Percentiles rank a stretch among this genome's conserved stretches.
Evolutionary conservation across 35 echinoderm and acorn worm species (phyloP).

Genomic region (Lytechinus variegatus): DNA sequence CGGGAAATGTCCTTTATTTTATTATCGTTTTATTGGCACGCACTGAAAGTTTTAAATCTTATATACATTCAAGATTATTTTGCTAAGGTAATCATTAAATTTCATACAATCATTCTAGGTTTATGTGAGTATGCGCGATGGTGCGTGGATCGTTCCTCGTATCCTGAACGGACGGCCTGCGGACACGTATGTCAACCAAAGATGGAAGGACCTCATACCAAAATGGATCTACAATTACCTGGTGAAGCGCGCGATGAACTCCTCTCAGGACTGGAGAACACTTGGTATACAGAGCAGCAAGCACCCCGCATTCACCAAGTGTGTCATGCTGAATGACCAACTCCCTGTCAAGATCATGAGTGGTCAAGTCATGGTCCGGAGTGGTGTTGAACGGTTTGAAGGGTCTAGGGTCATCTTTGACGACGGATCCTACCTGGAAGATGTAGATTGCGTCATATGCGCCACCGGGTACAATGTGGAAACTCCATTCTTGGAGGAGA

Average conservation of each 20-base stretch:
- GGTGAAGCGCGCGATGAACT: conserved; percentile 5
- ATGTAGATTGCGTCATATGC: conserved; percentile 68
- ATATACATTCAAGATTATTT: too few relatives aligned
- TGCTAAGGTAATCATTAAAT: background rate
- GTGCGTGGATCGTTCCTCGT: conserved; percentile 28
- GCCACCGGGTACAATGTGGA: conserved; percentile 60
- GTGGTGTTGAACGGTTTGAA: conserved; percentile 55
- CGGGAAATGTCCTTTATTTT: too few relatives aligned
- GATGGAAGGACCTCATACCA: conserved; percentile 41
- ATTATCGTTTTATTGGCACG: too few relatives aligned
- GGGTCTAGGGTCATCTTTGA: conserved; percentile 60
- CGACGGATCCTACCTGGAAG: conserved; percentile 54
- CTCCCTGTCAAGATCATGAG: conserved; percentile 57
- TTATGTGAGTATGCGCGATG: background rate
- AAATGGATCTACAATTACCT: conserved; percentile 31
- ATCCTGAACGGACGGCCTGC: background rate
- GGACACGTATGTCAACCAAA: conserved; percentile 33
- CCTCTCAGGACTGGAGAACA: conserved; percentile 48
- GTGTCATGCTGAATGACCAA: conserved; percentile 62
- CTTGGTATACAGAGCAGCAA: conserved; percentile 47
- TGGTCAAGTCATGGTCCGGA: conserved; percentile 49
- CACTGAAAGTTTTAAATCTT: too few relatives aligned
- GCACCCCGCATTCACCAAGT: conserved; percentile 2
- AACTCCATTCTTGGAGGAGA: conserved; percentile 51
- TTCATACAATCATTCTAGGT: background rate